Evolutionary conservation across 2,888 invertebrate species (phyloP), one percentile per base, ranked within the genome.

Genomic region (Oxyteleia sp.): DNA sequence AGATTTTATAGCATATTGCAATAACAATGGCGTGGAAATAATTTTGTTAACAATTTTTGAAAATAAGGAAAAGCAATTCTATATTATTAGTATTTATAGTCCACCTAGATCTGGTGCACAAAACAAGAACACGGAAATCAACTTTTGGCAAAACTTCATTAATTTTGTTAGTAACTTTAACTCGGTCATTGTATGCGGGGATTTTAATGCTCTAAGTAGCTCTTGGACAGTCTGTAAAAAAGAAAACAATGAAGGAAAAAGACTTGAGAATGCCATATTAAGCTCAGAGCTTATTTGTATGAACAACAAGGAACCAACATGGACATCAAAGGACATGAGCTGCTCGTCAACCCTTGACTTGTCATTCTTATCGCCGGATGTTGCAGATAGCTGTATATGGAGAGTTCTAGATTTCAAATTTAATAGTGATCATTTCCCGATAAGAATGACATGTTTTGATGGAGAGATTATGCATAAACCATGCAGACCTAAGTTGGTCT

Each of bases 141-240:
- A 64, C n/a, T 75, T 75, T 26, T 68, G 66, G 66, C 26, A 18
- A 0, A n/a, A 16, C 2, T 64, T 74, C 35, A 45, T 53, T 47
- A n/a, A 45, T 11, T 64, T 26, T 8, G 49, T 29, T 20, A 10
- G 49, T 8, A 20, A 11, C 1, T 16, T 76, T 0, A 20, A 53
- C 18, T 55, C 63, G 11, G 4, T 20, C 8, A 41, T 74, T 8
- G 10, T 75, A 8, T 16, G 20, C 1, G 75, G 64, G 4, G 75
- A 75, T 38, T 64, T 64, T 11, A 75, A 75, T 11, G 75, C 75
- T 2, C 7, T n/a, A 0, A 15, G 13, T 4, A 5, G 18, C 0
- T 0, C 18, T 1, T 75, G 64, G 64, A 7, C 18, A 2, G 0
- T 20, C 7, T 7, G 0, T n/a, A 2, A 8, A 7, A 47, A 15